Conservation (phyloP, 92 coral and sea anemone genomes). For the Palythoa grandis region DNA sequence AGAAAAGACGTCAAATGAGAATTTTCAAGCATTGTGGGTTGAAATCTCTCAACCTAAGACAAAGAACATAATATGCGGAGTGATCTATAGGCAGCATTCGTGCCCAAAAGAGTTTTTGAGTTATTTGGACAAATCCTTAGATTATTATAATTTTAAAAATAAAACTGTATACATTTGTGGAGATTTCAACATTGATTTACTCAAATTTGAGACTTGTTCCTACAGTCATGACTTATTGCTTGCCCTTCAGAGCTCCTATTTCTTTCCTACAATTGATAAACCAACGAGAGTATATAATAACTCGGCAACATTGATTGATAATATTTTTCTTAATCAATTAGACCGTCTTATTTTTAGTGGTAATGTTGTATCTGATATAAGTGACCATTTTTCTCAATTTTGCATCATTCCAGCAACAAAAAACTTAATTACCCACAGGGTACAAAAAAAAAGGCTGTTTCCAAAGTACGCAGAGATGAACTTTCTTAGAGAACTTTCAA, state of each 20-base stretch:
- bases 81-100: conserved; percentile 47
- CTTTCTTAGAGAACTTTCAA: not conserved
- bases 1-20: conserved; percentile 36
- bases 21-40: conserved; percentile 61
- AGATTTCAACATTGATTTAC: conserved; percentile 58
- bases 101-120: conserved; percentile 46
- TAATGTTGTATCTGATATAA: not conserved
- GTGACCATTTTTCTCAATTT: conserved; percentile 6
- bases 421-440: not conserved
- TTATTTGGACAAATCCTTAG: conserved; percentile 46
- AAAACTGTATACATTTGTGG: conserved; percentile 59
- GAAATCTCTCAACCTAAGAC: conserved; percentile 48
- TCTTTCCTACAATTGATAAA: conserved; percentile 53
- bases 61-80: conserved; percentile 53
- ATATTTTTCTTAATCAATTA: conserved; percentile 44
- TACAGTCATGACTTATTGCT: conserved; percentile 32
- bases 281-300: conserved; percentile 56
- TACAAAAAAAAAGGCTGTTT: not conserved
- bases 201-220: conserved; percentile 22
- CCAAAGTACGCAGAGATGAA: not conserved
- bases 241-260: conserved; percentile 43
- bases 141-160: not conserved
- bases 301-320: conserved; percentile 59
- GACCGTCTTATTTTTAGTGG: conserved; percentile 3
- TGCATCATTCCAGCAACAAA: not conserved